Conservation (phyloP, 2,797 vertebrate species). For the Microctenopoma stevenorrisi region DNA sequence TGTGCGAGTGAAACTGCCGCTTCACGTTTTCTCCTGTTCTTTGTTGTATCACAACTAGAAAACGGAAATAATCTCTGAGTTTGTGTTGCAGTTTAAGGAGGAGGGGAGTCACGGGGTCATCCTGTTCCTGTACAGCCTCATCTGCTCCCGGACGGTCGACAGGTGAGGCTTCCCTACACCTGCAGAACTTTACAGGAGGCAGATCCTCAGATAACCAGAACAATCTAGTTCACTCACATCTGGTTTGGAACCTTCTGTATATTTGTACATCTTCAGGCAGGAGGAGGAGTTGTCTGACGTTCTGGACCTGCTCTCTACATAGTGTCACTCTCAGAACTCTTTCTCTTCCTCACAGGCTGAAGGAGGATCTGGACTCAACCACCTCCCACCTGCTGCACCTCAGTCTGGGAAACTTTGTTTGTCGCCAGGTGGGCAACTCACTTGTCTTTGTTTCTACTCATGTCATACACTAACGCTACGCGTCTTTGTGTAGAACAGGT, state of each 20-base stretch:
- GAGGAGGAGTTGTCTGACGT: too few relatives aligned
- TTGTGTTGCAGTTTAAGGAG: constrained; percentile 81
- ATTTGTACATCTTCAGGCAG: too few relatives aligned
- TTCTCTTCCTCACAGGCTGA: constrained; percentile 75
- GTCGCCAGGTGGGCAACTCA: constrained; percentile 82
- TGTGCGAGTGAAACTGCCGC: constrained; percentile 80
- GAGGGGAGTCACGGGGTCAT: constrained; percentile 88
- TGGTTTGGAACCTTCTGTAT: too few relatives aligned
- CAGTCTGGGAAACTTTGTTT: constrained; percentile 78
- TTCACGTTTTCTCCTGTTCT: too few relatives aligned
- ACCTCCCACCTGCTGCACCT: constrained; percentile 80
- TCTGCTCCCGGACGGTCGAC: constrained; percentile 88
- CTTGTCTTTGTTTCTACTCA: background rate
- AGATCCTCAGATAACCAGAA: too few relatives aligned
- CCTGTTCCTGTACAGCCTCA: constrained; percentile 90
- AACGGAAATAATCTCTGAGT: background rate
- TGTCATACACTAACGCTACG: too few relatives aligned
- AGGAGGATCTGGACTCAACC: constrained; percentile 81
- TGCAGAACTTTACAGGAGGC: too few relatives aligned
- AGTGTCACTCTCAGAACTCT: too few relatives aligned
- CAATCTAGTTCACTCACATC: too few relatives aligned
- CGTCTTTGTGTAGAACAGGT: too few relatives aligned
- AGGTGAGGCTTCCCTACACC: constrained; percentile 73
- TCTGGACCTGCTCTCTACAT: too few relatives aligned
- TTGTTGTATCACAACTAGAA: too few relatives aligned